phyloP scores from a whole-genome alignment of 2,888 invertebrate species.

The Apamea monoglypha region DNA sequence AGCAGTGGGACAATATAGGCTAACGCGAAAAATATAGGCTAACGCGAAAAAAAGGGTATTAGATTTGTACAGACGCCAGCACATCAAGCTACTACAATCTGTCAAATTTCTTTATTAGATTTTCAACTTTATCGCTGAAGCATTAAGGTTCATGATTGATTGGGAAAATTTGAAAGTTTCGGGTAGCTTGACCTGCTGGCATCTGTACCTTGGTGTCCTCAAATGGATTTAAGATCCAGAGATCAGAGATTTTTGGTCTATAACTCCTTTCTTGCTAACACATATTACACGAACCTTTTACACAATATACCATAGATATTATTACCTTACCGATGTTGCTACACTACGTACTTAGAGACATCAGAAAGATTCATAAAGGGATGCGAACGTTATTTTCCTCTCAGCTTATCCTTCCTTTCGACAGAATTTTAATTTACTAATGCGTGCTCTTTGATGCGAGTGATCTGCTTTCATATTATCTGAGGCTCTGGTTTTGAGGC shows the following conservation, averaged over 20 bases:
- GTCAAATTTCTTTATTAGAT: too few species aligned
- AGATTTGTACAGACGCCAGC: too few species aligned
- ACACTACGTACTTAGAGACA: conserved; percentile 13
- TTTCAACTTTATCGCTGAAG: too few species aligned
- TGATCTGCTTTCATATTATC: conserved; percentile 41
- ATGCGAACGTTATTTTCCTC: conserved; percentile 36
- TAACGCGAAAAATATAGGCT: too few species aligned
- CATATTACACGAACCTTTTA: not conserved
- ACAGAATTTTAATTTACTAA: conserved; percentile 61
- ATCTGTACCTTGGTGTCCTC: not conserved
- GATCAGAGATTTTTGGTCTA: too few species aligned
- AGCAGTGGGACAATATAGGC: too few species aligned
- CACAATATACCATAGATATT: not conserved
- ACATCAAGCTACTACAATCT: too few species aligned
- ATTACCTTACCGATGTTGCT: not conserved
- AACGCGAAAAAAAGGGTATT: too few species aligned
- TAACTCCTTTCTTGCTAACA: not conserved
- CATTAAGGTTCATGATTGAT: too few species aligned
- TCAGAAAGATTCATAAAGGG: conserved; percentile 39
- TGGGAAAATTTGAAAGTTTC: too few species aligned
- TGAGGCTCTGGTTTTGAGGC: conserved; percentile 21
- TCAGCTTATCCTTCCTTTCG: conserved; percentile 38
- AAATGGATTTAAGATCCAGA: not conserved
- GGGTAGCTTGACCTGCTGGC: too few species aligned
- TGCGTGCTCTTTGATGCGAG: conserved; percentile 50